These are phyloP conservation scores for Drosophila santomea DNA, from an alignment of 1,140 invertebrate genomes.

Conservation along the genomic window DNA sequence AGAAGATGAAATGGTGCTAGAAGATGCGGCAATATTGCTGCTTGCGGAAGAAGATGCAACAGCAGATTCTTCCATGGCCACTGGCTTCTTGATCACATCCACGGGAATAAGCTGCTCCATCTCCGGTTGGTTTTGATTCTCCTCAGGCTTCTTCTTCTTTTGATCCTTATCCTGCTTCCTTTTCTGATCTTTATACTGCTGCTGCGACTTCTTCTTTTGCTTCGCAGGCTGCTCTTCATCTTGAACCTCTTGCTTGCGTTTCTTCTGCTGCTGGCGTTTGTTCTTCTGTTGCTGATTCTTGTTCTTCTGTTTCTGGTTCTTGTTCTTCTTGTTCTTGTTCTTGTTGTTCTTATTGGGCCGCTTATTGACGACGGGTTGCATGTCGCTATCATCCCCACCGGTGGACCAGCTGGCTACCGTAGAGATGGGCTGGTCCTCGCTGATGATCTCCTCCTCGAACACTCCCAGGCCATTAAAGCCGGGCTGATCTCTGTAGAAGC, in stretches of 20 bases:
- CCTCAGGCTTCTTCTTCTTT: constrained; percentile 17
- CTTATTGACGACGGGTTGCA: constrained; percentile 41
- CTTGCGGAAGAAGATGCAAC: neutral
- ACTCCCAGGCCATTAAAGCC: constrained; percentile 31
- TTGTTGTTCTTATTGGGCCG: constrained; percentile 31
- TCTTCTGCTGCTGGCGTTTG: constrained; percentile 14
- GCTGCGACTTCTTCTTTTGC: constrained; percentile 10
- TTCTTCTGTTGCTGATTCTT: constrained; percentile 34
- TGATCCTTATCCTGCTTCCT: constrained; percentile 24
- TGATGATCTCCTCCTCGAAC: constrained; percentile 55
- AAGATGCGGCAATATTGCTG: neutral
- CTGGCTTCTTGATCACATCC: constrained; percentile 28
- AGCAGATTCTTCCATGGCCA: neutral
- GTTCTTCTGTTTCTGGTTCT: constrained; percentile 28
- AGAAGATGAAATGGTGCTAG: constrained; percentile 4
- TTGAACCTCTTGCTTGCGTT: constrained; percentile 11
- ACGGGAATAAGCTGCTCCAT: constrained; percentile 3
- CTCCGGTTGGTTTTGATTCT: constrained; percentile 12
- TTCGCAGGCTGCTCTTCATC: constrained; percentile 8
- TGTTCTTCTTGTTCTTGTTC: constrained; percentile 31
- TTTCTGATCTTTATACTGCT: constrained; percentile 18
- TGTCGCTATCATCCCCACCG: constrained; percentile 48
- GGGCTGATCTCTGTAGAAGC: constrained; percentile 19
- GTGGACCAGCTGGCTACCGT: constrained; percentile 70
- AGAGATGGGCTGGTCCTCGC: constrained; percentile 31